These are phyloP conservation scores for Leptoclinus maculatus DNA, from an alignment of 2,797 vertebrate species.

Conservation along the genomic window DNA sequence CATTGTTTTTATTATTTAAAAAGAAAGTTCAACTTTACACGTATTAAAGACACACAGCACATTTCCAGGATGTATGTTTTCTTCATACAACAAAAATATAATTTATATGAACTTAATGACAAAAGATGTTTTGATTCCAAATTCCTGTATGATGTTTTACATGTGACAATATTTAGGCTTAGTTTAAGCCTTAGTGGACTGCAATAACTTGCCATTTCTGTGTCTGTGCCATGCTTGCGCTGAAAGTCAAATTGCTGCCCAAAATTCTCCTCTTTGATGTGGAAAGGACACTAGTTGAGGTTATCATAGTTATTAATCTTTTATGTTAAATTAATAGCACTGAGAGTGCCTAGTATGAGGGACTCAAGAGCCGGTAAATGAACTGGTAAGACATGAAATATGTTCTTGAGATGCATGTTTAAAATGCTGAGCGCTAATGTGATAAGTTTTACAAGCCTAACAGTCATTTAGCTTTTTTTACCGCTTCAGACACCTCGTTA, in stretches of 20 bases:
- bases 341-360: neutral
- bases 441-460: neutral
- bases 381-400: neutral
- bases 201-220: neutral
- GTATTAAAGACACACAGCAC: neutral
- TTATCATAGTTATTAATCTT: slow-evolving; percentile 10
- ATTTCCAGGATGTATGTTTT: neutral
- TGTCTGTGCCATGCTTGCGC: neutral
- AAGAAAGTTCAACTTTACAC: neutral
- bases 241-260: neutral
- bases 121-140: neutral
- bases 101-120: neutral
- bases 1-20: too few species aligned
- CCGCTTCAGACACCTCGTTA: slow-evolving; percentile 1
- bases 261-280: neutral
- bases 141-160: neutral
- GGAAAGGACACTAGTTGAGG: neutral
- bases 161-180: neutral
- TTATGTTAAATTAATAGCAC: neutral
- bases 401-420: neutral
- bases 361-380: neutral
- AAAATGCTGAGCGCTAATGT: neutral
- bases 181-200: neutral
- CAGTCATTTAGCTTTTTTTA: neutral
- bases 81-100: neutral